Conservation (phyloP, 2,797 vertebrate species). For the Iguana delicatissima region DNA sequence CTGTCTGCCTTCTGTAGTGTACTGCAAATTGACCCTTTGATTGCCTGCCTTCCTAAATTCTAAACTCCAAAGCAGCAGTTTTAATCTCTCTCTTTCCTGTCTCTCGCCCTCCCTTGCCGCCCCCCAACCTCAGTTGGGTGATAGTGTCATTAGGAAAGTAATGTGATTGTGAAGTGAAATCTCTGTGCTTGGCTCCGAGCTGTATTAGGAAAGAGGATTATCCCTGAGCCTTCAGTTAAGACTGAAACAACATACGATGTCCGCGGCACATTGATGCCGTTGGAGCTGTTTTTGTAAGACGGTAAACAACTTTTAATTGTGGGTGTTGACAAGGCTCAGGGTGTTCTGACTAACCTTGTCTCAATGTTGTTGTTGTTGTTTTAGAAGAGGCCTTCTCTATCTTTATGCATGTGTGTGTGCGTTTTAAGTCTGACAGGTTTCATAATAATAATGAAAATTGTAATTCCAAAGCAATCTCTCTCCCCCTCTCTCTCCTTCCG, state of each 20-base stretch:
- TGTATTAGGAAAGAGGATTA: slow-evolving; percentile 42
- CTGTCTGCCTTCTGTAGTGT: not conserved
- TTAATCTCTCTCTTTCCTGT: slow-evolving; percentile 28
- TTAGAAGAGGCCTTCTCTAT: slow-evolving; percentile 63
- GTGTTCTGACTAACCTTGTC: slow-evolving; percentile 67
- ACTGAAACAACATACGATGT: slow-evolving; percentile 46
- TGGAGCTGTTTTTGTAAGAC: slow-evolving; percentile 36
- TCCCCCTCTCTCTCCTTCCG: slow-evolving; percentile 36
- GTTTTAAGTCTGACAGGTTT: slow-evolving; percentile 78
- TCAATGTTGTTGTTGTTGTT: slow-evolving; percentile 65
- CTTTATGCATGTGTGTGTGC: not conserved
- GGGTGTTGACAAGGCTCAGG: slow-evolving; percentile 68
- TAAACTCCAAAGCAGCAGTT: slow-evolving; percentile 38
- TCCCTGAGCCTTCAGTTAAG: slow-evolving; percentile 24
- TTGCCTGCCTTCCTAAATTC: slow-evolving; percentile 51
- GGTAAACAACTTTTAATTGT: slow-evolving; percentile 78
- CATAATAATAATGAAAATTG: slow-evolving; percentile 70
- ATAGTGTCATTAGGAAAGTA: slow-evolving; percentile 50
- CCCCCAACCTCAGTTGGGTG: not conserved
- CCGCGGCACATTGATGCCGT: slow-evolving; percentile 36
- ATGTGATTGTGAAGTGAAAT: slow-evolving; percentile 32
- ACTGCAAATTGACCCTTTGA: slow-evolving; percentile 53
- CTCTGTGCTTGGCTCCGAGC: not conserved
- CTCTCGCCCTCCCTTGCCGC: not conserved
- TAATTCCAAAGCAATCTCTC: slow-evolving; percentile 74